A percentile compares a stretch with the other conserved stretches of the same genome.
Conservation (phyloP, 2,888 invertebrate genomes). For the Linhomoeus sp. region DNA sequence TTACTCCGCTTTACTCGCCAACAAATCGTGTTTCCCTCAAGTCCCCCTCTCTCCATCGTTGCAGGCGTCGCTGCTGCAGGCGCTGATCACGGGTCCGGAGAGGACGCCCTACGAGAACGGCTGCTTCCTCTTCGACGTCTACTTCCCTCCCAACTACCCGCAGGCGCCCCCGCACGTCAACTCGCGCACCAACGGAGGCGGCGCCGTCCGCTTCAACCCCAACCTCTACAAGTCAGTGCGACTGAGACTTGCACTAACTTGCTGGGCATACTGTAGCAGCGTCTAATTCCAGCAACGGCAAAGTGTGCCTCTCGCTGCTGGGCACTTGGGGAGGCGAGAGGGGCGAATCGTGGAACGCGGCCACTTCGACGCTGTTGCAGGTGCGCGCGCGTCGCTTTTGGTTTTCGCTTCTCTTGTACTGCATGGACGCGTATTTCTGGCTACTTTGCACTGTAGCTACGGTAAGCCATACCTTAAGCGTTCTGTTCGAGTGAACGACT, state of each 20-base stretch:
- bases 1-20: too few species aligned
- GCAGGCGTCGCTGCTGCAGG: conserved; percentile 13
- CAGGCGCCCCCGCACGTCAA: conserved; percentile 30
- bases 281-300: conserved; percentile 12
- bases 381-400: too few species aligned
- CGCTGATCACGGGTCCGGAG: conserved; percentile 23
- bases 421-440: too few species aligned
- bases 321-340: conserved; percentile 16
- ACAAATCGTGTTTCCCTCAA: too few species aligned
- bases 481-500: too few species aligned
- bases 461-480: too few species aligned
- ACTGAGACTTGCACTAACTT: not conserved
- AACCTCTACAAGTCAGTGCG: conserved; percentile 28
- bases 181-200: conserved; percentile 32
- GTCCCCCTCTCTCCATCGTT: too few species aligned
- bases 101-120: conserved; percentile 28
- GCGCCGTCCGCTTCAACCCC: conserved; percentile 32
- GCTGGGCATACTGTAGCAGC: too few species aligned
- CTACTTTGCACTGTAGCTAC: too few species aligned
- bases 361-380: conserved; percentile 14
- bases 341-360: conserved; percentile 15
- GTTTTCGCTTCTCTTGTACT: too few species aligned
- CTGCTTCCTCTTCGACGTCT: conserved; percentile 33
- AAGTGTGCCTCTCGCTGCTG: conserved; percentile 15
- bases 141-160: conserved; percentile 32